phyloP scores from a whole-genome alignment of 2,113 vertebrate species.

The Campylorhamphus procurvoides region DNA sequence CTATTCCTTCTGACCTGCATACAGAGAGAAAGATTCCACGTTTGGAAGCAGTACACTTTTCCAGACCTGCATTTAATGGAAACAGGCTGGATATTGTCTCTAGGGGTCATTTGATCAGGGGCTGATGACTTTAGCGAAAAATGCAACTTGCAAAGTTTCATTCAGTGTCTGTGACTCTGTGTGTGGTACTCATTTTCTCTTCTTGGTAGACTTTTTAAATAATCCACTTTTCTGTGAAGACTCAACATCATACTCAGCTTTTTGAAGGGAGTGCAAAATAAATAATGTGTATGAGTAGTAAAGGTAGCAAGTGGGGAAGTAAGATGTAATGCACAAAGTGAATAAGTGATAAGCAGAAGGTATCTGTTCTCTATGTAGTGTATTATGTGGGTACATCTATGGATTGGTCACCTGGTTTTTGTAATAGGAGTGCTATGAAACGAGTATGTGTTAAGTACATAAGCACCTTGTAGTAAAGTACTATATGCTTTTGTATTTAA shows the following conservation, averaged over 20 bases:
- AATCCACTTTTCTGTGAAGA: background rate
- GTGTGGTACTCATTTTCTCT: background rate
- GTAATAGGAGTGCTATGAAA: background rate
- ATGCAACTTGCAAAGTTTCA: background rate
- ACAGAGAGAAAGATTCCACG: background rate
- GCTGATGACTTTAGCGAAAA: background rate
- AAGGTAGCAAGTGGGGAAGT: background rate
- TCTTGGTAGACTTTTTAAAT: background rate
- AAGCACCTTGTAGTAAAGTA: background rate
- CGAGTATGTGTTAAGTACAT: background rate
- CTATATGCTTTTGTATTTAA: background rate
- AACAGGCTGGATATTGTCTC: background rate
- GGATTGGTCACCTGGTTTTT: background rate
- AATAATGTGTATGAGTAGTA: background rate
- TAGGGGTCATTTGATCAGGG: accelerated
- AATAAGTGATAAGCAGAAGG: background rate
- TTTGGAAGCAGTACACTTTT: background rate
- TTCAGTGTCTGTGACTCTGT: background rate
- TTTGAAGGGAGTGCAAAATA: background rate
- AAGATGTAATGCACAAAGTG: background rate
- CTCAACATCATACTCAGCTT: background rate
- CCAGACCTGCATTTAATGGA: background rate
- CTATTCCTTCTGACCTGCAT: background rate
- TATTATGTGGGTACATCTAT: background rate
- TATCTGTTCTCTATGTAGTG: background rate